Conservation (phyloP, 2,113 vertebrate species). For the Nicator chloris region DNA sequence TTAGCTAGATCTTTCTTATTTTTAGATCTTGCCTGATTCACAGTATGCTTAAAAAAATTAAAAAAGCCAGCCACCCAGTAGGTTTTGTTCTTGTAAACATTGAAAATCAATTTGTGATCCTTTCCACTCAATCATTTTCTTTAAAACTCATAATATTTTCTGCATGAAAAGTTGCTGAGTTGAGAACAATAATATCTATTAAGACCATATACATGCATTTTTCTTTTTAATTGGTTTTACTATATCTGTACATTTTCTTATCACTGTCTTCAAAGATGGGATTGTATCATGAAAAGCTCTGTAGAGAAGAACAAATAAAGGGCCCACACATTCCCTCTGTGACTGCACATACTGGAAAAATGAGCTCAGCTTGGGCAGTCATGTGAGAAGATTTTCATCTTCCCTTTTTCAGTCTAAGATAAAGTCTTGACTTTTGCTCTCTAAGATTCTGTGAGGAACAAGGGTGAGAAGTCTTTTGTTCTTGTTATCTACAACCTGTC, state of each 20-base stretch:
- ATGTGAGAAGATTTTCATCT: not conserved
- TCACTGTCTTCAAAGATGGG: not conserved
- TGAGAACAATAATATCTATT: not conserved
- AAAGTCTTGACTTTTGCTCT: not conserved
- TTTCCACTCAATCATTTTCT: not conserved
- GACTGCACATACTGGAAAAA: not conserved
- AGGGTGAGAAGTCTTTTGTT: not conserved
- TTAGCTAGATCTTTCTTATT: not conserved
- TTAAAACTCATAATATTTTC: constrained; percentile 6
- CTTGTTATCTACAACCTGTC: not conserved
- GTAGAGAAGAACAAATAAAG: not conserved
- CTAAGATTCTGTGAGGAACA: not conserved
- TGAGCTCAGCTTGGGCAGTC: not conserved
- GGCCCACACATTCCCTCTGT: not conserved
- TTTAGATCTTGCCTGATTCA: constrained; percentile 40
- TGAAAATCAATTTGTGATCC: constrained; percentile 20
- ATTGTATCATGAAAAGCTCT: not conserved
- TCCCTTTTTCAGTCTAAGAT: not conserved
- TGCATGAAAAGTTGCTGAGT: constrained; percentile 34
- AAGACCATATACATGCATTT: not conserved
- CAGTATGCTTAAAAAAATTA: not conserved
- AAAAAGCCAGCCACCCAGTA: not conserved
- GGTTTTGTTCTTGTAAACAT: constrained; percentile 26
- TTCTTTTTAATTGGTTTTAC: not conserved
- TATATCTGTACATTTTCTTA: constrained; percentile 1